Evolutionary conservation across 1,140 invertebrate genomes (phyloP).

Genomic region (Drosophila truncata): DNA sequence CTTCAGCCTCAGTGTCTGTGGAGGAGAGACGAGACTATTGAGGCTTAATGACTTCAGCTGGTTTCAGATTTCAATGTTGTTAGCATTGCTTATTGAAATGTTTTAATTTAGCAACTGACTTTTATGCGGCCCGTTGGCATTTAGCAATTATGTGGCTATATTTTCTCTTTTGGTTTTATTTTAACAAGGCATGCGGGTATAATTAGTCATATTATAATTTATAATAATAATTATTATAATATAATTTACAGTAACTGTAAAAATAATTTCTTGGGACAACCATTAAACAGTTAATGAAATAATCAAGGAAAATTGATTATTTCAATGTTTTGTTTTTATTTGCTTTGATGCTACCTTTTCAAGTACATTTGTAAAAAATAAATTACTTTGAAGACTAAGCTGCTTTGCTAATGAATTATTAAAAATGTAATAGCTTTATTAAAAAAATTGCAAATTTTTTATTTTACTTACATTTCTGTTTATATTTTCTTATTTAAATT

Average conservation of each 20-base stretch:
- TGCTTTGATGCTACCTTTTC: background rate
- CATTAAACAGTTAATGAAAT: background rate
- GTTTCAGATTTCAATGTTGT: slow-evolving; percentile 47
- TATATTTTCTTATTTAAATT: background rate
- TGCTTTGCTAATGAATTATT: fast-evolving
- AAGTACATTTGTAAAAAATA: background rate
- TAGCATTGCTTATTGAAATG: slow-evolving; percentile 77
- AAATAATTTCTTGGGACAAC: fast-evolving
- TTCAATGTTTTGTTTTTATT: background rate
- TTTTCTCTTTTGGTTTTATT: slow-evolving; percentile 20
- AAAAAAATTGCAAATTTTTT: background rate
- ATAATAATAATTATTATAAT: too few relatives aligned
- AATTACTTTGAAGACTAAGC: too few relatives aligned
- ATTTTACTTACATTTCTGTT: background rate
- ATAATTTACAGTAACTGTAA: too few relatives aligned
- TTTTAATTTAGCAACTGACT: slow-evolving; percentile 66
- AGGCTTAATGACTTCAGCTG: slow-evolving; percentile 24
- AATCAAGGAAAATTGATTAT: background rate
- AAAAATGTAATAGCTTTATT: too few relatives aligned
- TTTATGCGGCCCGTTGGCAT: slow-evolving; percentile 29
- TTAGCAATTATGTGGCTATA: slow-evolving; percentile 12
- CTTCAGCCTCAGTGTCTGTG: slow-evolving; percentile 6
- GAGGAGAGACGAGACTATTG: background rate
- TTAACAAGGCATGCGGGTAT: slow-evolving; percentile 4
- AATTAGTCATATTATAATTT: too few relatives aligned